Conservation (phyloP, 2,113 vertebrate species). For the Chlamydotis undulata region DNA sequence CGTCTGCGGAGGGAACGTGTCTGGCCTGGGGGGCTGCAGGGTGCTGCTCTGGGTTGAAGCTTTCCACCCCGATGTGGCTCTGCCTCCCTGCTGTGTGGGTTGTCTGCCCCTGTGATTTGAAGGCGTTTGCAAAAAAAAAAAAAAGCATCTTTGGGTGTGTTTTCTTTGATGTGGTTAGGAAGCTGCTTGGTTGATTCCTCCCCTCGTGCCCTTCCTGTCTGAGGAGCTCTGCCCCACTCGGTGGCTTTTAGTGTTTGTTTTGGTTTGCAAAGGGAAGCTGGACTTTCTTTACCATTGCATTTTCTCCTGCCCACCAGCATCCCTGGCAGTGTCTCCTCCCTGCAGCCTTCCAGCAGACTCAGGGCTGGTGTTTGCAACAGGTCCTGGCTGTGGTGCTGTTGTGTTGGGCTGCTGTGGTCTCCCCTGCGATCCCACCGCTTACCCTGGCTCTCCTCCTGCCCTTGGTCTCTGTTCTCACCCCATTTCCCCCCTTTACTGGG, state of each 20-base stretch:
- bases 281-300: not conserved
- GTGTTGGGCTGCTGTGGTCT: not conserved
- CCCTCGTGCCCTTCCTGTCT: not conserved
- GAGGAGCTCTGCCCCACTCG: not conserved
- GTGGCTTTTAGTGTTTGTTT: not conserved
- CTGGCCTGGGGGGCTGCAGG: not conserved
- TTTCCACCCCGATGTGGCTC: not conserved
- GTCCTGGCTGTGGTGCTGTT: not conserved
- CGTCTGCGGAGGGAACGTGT: not conserved
- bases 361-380: not conserved
- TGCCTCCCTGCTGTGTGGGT: accelerated
- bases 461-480: not conserved
- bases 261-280: not conserved
- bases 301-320: not conserved
- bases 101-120: accelerated
- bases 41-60: not conserved
- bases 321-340: not conserved
- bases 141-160: not conserved
- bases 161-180: too few relatives aligned
- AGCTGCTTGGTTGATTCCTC: not conserved
- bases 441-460: not conserved
- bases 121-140: not conserved
- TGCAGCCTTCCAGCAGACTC: not conserved
- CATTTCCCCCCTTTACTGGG: not conserved
- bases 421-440: not conserved